Base-by-base conservation (phyloP, 2,113 vertebrate species). In the Hiodon alosoides region DNA sequence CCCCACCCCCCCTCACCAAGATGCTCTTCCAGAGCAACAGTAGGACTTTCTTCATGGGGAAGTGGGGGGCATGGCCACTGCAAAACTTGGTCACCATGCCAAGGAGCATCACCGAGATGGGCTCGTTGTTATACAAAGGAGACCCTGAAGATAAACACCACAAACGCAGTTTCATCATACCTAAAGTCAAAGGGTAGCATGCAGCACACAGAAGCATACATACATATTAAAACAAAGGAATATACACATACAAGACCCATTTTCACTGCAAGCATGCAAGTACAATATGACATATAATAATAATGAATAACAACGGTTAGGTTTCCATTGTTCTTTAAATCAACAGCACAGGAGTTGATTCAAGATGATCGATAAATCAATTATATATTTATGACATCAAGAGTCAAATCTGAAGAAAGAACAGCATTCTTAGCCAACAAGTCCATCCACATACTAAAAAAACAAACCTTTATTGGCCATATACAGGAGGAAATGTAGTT, bases 41-140 rank as follows among this genome's bases (percentile, higher is more conserved):
- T 47, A 98, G 83, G 61, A 97, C 96, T 78, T 98, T 98, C 89
- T 98, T 98, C 96, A 98, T 98, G 55, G 96, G 96, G 77, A 98
- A 98, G 76, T 98, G 96, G 0, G 96, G 96, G 1, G 96, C 96
- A 0, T 98, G 96, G 76, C 96, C 96, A 0, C 96, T 98, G 90
- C 96, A 98, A 88, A 98, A 98, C 83, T 98, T 98, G 73, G 96
- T 98, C 70, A 98, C 95, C 96, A 98, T 98, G 53, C 95, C 93
- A 31, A 98, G 97, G 4, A 98, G 93, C 94, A 95, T 97, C 77
- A 98, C 96, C 0, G 97, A 96, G 73, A 98, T 96, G 0, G 97
- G 96, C 55, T 98, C 96, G 0, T 91, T 94, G 91, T 96, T 98
- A 85, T 95, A 97, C 62, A 97, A 82, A 0, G 95, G 89, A 3